Base-by-base conservation (phyloP, 2,113 vertebrate genomes). In the Semnopithecus entellus region DNA sequence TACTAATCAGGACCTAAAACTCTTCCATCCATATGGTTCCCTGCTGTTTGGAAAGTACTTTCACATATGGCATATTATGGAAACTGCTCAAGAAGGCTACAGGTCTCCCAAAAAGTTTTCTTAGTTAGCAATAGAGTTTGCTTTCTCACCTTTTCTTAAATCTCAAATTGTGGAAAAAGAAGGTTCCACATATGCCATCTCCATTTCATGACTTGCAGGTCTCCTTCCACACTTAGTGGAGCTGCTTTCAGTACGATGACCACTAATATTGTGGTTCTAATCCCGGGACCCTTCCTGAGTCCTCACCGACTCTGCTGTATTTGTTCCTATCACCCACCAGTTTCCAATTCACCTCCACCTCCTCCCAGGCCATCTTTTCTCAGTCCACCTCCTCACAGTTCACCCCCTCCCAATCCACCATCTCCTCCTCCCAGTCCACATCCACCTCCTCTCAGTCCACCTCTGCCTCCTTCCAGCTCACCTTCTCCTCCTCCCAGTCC, bases 1-100 rank as follows among this genome's bases (percentile, higher is more conserved):
- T 73, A n/a, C 16, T 30, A 38, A 32, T 43, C 55, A 86, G 72
- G 48, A 94, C 30, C 48, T 35, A 7, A 20, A 23, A 30, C 18
- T 78, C 40, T 52, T 82, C 66, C 52, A 73, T 40, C 64, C 25
- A 3, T 18, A 17, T 3, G 55, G 32, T 43, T 18, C 27, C 27
- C 61, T 30, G 30, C 82, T 79, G 30, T 50, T 48, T 30, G 35
- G 27, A 84, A 38, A 50, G n/a, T 23, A 30, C 70, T 72, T 25
- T 68, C 52, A 40, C 43, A 10, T 50, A 4, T 0, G 22, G 11
- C 13, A 3, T n/a, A 57, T 57, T 32, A 25, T 3, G 16, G 3
- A 40, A 61, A 52, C 22, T n/a, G 40, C 6, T 55, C 78, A 4
- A 1, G 4, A 38, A 79, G 61, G 68, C 79, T 84, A 55, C 27